These are phyloP conservation scores for Selenia dentaria DNA, from an alignment of 2,888 invertebrate genomes.

Conservation along the genomic window DNA sequence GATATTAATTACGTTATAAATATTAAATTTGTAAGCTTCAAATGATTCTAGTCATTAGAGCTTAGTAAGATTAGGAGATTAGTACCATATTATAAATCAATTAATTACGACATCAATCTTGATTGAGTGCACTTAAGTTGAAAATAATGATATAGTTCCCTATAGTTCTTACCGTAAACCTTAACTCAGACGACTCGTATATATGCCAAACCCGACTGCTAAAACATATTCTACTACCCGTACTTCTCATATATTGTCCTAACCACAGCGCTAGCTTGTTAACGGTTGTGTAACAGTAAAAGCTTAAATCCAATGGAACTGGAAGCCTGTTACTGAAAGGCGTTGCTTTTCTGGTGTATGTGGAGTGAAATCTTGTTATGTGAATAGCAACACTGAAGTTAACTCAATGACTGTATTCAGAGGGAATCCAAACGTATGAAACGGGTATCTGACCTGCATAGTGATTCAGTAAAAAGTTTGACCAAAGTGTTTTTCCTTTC, in stretches of 20 bases:
- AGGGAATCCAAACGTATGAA: conserved; percentile 27
- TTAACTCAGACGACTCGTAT: too few species aligned
- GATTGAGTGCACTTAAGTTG: too few species aligned
- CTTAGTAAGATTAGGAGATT: too few species aligned
- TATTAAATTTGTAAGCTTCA: too few species aligned
- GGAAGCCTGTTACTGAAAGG: conserved; percentile 38
- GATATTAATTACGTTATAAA: too few species aligned
- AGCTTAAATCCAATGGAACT: conserved; percentile 52
- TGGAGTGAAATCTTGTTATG: conserved; percentile 38
- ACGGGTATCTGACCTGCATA: conserved; percentile 5
- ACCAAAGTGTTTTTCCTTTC: background rate
- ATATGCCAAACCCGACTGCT: too few species aligned
- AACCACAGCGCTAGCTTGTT: conserved; percentile 40
- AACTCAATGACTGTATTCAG: conserved; percentile 18
- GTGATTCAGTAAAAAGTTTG: background rate
- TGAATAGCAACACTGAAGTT: conserved; percentile 18
- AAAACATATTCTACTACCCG: too few species aligned
- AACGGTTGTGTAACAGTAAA: conserved; percentile 32
- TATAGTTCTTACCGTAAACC: too few species aligned
- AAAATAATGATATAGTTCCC: too few species aligned
- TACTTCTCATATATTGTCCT: conserved; percentile 34
- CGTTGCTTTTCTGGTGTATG: conserved; percentile 46
- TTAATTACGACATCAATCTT: too few species aligned
- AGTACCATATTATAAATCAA: too few species aligned
- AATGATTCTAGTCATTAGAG: too few species aligned